A percentile compares a stretch with the other conserved stretches of the same genome.
phyloP scores from a whole-genome alignment of 2,888 invertebrate genomes.

The Xestoiulus laeticollis region DNA sequence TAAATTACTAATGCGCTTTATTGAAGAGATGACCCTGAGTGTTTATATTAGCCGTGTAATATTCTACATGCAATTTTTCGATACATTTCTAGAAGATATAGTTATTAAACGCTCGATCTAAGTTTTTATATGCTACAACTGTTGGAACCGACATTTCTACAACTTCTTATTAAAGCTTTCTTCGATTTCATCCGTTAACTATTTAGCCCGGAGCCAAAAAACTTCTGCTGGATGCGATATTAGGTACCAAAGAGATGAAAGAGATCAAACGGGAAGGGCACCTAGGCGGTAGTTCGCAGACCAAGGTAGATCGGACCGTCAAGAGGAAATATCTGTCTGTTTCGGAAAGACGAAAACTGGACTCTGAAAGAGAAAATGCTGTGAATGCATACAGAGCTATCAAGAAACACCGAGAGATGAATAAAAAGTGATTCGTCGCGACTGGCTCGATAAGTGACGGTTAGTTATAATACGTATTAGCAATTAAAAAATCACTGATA shows the following conservation, averaged over 20 bases:
- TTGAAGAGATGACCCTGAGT: no score
- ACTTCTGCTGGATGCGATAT: neutral
- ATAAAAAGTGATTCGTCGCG: neutral
- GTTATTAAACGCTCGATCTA: no score
- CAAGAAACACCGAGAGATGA: neutral
- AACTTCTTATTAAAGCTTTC: neutral
- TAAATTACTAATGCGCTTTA: no score
- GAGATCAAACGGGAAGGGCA: neutral
- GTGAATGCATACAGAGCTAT: slow-evolving; percentile 39
- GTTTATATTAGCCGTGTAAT: no score
- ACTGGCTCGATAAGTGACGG: neutral
- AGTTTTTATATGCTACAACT: no score
- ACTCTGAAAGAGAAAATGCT: slow-evolving; percentile 32
- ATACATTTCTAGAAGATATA: no score
- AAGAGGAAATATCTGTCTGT: slow-evolving; percentile 39
- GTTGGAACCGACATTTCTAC: no score
- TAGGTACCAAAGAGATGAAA: slow-evolving; percentile 11
- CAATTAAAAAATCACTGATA: slow-evolving; percentile 22
- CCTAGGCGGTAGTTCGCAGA: neutral
- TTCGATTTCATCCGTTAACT: neutral
- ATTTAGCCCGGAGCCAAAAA: slow-evolving; percentile 42
- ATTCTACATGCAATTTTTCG: no score
- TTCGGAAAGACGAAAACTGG: slow-evolving; percentile 25
- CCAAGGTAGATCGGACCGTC: slow-evolving; percentile 34
- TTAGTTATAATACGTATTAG: neutral